These are phyloP conservation scores for Papilio aristodemus DNA, from an alignment of 1,140 invertebrate genomes.

Conservation along the genomic window DNA sequence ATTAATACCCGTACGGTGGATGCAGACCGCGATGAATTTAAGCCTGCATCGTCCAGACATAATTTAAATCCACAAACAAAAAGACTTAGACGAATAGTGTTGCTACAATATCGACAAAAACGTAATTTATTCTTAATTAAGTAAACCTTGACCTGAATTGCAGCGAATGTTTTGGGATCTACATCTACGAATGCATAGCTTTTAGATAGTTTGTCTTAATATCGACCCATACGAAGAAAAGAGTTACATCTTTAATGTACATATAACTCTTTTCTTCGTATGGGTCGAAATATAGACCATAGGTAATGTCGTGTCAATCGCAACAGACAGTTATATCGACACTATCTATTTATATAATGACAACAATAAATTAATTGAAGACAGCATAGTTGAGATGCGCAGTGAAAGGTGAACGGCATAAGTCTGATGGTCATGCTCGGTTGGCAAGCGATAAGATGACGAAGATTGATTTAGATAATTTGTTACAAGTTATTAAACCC, in stretches of 20 bases:
- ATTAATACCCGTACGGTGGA: background rate
- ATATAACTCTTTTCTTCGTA: too few relatives aligned
- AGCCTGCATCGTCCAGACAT: background rate
- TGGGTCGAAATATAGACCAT: background rate
- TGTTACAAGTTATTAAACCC: background rate
- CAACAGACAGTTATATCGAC: conserved; percentile 10
- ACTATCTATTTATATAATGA: conserved; percentile 23
- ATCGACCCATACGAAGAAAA: too few relatives aligned
- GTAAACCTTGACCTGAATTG: background rate
- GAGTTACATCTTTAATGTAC: too few relatives aligned
- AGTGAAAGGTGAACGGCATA: conserved; percentile 30
- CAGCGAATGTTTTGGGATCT: too few relatives aligned
- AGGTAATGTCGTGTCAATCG: background rate
- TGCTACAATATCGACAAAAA: background rate
- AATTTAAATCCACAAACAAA: conserved; percentile 6
- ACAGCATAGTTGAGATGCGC: conserved; percentile 9
- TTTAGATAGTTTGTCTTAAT: too few relatives aligned
- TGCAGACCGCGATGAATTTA: background rate
- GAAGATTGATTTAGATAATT: background rate
- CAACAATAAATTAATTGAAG: conserved; percentile 17
- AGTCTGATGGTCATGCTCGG: conserved; percentile 3
- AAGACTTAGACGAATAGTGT: conserved; percentile 2
- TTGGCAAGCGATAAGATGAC: conserved; percentile 9
- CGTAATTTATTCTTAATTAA: background rate
- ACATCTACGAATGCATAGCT: too few relatives aligned